Base-by-base conservation (phyloP, 1,140 invertebrate genomes). In the Cyphomyrmex costatus region DNA sequence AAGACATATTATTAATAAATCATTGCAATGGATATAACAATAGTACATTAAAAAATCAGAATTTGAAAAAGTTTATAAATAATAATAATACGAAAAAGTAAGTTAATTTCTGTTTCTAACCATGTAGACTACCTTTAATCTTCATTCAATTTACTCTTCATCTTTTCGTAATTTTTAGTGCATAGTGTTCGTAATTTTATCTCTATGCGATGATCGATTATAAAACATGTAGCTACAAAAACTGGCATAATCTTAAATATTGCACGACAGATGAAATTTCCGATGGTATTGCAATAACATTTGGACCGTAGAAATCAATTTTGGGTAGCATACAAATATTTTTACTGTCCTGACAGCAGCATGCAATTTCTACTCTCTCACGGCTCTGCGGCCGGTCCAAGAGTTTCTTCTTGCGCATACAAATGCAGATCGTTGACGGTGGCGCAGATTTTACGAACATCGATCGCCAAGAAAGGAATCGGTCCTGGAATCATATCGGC, bases 361-460 rank as follows among this genome's bases (percentile, higher is more conserved):
- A 56, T 86, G 70, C 63, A 74, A 21, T 66, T 36, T 21, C 53
- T 60, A 12, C 58, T 33, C 10, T 60, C 58, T 21, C 53, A 46
- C 12, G 30, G 14, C 46, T 30, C 66, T 24, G 42, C 74, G 46
- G 58, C 76, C 79, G 70, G 83, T 33, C 70, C 53, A n/a, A 60
- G n/a, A 19, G 30, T 80, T 42, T 42, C 36, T 80, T 86, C 68
- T 51, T 49, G 63, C 85, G 87, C 85, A 82, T 82, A 86, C 85
- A 80, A 82, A 86, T 82, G 77, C 21, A 63, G 77, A n/a, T 68
- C 49, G 56, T 60, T 30, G 76, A 86, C 51, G 56, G 27, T 42
- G 79, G 79, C 76, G 83, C 56, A 63, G 71, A 87, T 84, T 84
- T 89, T 79, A 77, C 53, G 87, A 21, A 85, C 73, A 88, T 89